Evolutionary conservation across 2,888 invertebrate genomes (phyloP), one percentile per base, ranked within the genome.

Genomic region (Halictus ligatus): DNA sequence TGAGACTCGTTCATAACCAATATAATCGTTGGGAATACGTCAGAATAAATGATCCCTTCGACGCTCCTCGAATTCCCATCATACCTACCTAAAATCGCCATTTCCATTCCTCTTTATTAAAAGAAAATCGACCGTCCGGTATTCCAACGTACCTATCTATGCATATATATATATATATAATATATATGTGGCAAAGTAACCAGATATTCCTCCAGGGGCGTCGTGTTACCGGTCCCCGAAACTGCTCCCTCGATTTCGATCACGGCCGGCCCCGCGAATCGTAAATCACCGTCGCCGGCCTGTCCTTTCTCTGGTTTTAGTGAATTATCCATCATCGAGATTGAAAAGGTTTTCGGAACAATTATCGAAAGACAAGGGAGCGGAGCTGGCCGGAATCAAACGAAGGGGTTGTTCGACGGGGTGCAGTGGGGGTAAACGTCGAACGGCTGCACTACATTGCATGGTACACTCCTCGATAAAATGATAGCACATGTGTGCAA

Each of bases 241-340:
- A 78, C 15, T 58, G 43, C 25, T 72, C 78, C 43, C 15, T 15
- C 25, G 35, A 74, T 43, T 73, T 79, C 46, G n/a, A 50, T 75
- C 78, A 35, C 29, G 64, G 18, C 54, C 58, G 43, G 40, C 67
- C 48, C 35, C 74, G 40, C 73, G 40, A 74, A 69, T 48, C 21
- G 60, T 69, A 74, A 76, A 77, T 89, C 77, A 69, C 76, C 78
- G 58, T 78, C 40, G 74, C 77, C 46, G 48, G 72, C 35, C 72
- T 77, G 75, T 78, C 71, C 48, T 82, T 78, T 81, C 75, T 74
- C 46, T 71, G 84, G 83, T 81, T 88, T 90, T 88, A 87, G 90
- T 86, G 92, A 91, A 88, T 90, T 88, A 89, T 88, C 91, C 83
- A 86, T 87, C 74, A 84, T 83, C 76, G 76, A 84, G 85, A 78